Evolutionary conservation across 2,888 invertebrate species (phyloP).

Genomic region (Beris morrisii): DNA sequence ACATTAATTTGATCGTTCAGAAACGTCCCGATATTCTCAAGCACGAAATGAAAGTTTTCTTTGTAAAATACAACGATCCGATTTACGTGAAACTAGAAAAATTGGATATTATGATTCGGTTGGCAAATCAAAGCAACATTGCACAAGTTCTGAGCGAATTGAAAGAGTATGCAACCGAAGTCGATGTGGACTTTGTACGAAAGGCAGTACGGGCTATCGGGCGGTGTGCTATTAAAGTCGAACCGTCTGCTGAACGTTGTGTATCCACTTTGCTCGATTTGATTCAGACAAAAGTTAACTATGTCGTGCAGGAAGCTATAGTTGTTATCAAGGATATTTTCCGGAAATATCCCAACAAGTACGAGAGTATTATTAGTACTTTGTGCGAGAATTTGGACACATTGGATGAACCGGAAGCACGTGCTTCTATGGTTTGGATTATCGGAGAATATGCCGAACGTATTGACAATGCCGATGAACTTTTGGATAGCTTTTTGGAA

Average conservation of each 20-base stretch:
- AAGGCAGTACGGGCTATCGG: constrained; percentile 99
- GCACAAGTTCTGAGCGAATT: constrained; percentile 97
- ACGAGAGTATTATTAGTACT: constrained; percentile 99
- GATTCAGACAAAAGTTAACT: constrained; percentile 99
- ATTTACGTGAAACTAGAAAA: constrained; percentile 99
- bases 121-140: constrained; percentile 97
- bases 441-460: constrained; percentile 98
- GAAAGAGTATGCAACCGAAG: constrained; percentile 98
- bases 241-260: constrained; percentile 97
- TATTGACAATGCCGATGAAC: constrained; percentile 98
- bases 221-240: constrained; percentile 95
- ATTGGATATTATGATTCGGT: constrained; percentile 97
- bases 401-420: constrained; percentile 96
- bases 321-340: constrained; percentile 99
- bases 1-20: constrained; percentile 99
- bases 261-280: constrained; percentile 96
- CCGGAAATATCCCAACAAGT: constrained; percentile 98
- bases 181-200: constrained; percentile 98
- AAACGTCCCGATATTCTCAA: constrained; percentile 98
- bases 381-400: constrained; percentile 98
- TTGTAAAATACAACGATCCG: constrained; percentile 99
- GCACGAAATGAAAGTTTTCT: constrained; percentile 99
- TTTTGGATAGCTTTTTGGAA: constrained; percentile 96
- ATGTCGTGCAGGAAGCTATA: constrained; percentile 99
- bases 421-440: constrained; percentile 97